Percentiles rank a stretch among this genome's conserved stretches.
phyloP scores from a whole-genome alignment of 2,888 invertebrate genomes.

The Drosophila fungiperda region DNA sequence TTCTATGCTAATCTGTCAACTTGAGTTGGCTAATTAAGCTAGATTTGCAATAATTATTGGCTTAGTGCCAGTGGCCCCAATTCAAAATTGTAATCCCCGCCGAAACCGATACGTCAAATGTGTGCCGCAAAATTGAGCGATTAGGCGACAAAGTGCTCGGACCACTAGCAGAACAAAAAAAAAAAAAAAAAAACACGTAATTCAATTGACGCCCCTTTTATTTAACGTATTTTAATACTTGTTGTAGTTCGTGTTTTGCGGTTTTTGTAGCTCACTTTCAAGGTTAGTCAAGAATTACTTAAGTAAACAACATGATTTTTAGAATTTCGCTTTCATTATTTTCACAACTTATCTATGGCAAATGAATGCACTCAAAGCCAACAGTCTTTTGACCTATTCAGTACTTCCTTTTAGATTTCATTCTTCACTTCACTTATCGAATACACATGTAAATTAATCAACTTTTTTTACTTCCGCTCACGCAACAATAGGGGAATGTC shows the following conservation, averaged over 20 bases:
- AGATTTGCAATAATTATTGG: conserved; percentile 68
- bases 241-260: conserved; percentile 20
- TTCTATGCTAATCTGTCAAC: conserved; percentile 71
- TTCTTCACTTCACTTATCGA: conserved; percentile 48
- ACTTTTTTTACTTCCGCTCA: conserved; percentile 65
- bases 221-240: conserved; percentile 11
- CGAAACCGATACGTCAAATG: conserved; percentile 19
- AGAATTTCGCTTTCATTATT: background rate
- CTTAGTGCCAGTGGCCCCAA: conserved; percentile 66
- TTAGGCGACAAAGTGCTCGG: conserved; percentile 40
- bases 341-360: background rate
- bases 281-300: conserved; percentile 44
- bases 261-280: conserved; percentile 33
- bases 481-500: conserved; percentile 32
- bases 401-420: background rate
- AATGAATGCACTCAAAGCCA: background rate
- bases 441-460: conserved; percentile 30
- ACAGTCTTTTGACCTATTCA: background rate
- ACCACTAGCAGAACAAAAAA: conserved; percentile 5
- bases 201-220: conserved; percentile 68
- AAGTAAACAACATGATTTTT: background rate
- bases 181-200: conserved; percentile 32
- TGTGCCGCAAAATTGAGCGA: conserved; percentile 31
- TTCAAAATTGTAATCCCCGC: conserved; percentile 37
- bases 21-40: conserved; percentile 68